These are phyloP conservation scores for Microchrysa polita DNA, from an alignment of 2,888 invertebrate genomes.

Conservation along the genomic window DNA sequence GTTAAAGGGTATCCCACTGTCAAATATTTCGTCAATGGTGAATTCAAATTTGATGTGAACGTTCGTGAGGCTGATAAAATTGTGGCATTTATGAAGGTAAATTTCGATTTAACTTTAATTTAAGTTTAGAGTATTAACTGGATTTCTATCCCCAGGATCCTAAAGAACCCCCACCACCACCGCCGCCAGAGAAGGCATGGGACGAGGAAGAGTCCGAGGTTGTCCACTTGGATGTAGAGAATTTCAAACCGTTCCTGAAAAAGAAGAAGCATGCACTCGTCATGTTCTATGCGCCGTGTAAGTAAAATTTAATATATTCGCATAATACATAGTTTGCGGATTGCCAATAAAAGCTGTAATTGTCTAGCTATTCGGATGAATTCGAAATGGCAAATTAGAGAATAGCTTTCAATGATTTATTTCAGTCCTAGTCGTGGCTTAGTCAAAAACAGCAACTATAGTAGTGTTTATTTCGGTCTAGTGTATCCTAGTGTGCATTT, in stretches of 20 bases:
- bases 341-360: too few species aligned
- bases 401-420: too few species aligned
- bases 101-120: not conserved
- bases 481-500: too few species aligned
- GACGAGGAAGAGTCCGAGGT: constrained; percentile 79
- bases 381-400: too few species aligned
- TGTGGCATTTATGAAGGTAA: constrained; percentile 80
- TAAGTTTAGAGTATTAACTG: not conserved
- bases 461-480: too few species aligned
- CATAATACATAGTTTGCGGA: too few species aligned
- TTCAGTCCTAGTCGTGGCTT: too few species aligned
- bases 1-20: constrained; percentile 84
- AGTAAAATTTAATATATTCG: constrained; percentile 66
- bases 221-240: constrained; percentile 77
- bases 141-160: constrained; percentile 67
- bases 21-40: constrained; percentile 81
- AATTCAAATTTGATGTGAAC: constrained; percentile 81
- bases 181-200: constrained; percentile 84
- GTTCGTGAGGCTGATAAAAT: constrained; percentile 81
- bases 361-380: too few species aligned
- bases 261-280: constrained; percentile 88
- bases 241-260: constrained; percentile 78
- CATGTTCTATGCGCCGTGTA: constrained; percentile 94
- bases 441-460: too few species aligned
- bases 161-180: constrained; percentile 84